Percentiles rank a stretch among this genome's conserved stretches.
Evolutionary conservation across 2,797 vertebrate species (phyloP).

Genomic region (Cheirogaleus major): DNA sequence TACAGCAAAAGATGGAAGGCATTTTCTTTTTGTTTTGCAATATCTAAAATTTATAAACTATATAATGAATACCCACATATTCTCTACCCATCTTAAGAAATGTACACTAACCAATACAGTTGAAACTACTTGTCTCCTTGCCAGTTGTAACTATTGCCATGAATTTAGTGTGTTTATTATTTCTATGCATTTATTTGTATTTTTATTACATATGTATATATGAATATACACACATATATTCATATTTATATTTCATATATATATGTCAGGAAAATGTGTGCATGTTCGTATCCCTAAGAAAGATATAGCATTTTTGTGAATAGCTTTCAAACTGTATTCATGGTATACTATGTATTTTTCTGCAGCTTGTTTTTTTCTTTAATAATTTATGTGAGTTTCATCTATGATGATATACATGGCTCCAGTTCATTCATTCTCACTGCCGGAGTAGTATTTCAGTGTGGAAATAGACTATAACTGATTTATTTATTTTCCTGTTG

Average conservation of each 20-base stretch:
- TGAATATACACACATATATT: background rate
- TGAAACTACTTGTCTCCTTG: background rate
- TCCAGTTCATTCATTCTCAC: background rate
- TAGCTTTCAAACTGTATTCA: background rate
- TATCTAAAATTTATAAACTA: conserved; percentile 18
- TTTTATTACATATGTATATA: background rate
- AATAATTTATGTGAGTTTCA: background rate
- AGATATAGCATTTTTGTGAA: background rate
- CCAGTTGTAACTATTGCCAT: background rate
- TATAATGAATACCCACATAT: background rate
- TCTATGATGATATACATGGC: background rate
- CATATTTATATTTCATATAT: background rate
- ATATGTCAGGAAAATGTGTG: background rate
- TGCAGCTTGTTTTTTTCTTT: background rate
- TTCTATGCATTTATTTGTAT: background rate
- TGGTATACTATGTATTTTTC: background rate
- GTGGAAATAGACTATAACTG: background rate
- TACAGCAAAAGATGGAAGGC: background rate
- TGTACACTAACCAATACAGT: background rate
- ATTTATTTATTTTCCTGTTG: background rate
- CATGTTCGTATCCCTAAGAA: background rate
- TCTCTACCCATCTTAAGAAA: background rate
- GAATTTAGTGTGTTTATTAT: background rate
- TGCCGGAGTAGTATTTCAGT: background rate
- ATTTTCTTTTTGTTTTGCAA: background rate